Evolutionary conservation across 2,113 vertebrate species (phyloP).

Genomic region (Nycticryphes semicollaris): DNA sequence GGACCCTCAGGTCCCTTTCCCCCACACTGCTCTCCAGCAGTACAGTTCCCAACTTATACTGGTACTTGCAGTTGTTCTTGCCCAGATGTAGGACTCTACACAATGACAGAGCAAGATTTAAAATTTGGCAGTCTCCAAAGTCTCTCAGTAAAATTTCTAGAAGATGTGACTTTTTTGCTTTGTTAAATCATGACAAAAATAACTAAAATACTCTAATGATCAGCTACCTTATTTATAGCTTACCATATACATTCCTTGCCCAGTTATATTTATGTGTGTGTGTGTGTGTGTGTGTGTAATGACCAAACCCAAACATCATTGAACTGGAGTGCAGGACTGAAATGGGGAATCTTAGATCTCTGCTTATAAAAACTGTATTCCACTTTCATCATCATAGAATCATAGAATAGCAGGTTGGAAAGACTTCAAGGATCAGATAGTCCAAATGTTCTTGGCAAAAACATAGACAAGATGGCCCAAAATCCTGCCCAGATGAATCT

Average conservation of each 20-base stretch:
- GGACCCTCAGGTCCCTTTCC: too few relatives aligned
- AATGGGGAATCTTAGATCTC: neutral
- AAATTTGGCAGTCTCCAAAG: neutral
- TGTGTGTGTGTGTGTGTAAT: neutral
- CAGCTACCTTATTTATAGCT: neutral
- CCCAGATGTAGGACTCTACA: too few relatives aligned
- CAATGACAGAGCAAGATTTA: neutral
- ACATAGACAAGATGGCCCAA: neutral
- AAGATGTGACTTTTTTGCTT: neutral
- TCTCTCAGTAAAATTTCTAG: neutral
- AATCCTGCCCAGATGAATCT: neutral
- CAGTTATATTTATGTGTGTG: neutral
- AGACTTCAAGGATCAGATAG: neutral
- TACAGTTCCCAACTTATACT: too few relatives aligned
- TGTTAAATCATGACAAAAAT: neutral
- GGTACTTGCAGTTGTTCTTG: too few relatives aligned
- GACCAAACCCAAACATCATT: accelerated
- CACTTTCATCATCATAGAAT: neutral
- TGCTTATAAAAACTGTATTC: neutral
- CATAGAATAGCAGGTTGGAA: neutral
- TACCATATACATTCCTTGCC: neutral
- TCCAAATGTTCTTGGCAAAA: neutral
- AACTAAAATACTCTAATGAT: neutral
- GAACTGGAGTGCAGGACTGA: neutral
- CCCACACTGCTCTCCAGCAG: too few relatives aligned